Evolutionary conservation across 2,113 vertebrate genomes (phyloP).

Genomic region (Lethenteron camtschaticum): DNA sequence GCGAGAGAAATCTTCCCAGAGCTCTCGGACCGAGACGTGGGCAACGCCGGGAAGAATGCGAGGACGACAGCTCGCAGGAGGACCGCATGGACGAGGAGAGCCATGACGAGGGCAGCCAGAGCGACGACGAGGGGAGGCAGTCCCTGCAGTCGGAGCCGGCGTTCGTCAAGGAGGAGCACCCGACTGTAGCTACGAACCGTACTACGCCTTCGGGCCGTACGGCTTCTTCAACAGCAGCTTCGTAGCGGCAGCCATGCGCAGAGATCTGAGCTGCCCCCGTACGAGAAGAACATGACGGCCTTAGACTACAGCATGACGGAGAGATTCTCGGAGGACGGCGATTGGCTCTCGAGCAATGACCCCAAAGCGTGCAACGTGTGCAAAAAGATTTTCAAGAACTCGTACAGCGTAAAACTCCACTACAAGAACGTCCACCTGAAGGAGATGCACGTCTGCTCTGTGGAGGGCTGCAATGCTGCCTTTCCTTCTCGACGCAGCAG

Average conservation of each 20-base stretch:
- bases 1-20: background rate
- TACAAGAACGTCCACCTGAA: conserved; percentile 99
- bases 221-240: conserved; percentile 3
- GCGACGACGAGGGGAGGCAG: background rate
- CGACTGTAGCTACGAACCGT: conserved; percentile 1
- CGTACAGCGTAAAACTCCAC: conserved; percentile 98
- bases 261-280: conserved; percentile 24
- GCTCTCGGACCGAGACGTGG: background rate
- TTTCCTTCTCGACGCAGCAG: conserved; percentile 93
- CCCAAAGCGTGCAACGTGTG: conserved; percentile 99
- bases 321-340: conserved; percentile 82
- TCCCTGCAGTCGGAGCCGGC: background rate
- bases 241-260: background rate
- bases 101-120: background rate
- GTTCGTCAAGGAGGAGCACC: background rate
- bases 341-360: conserved; percentile 82
- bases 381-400: conserved; percentile 99
- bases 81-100: conserved; percentile 4
- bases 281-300: conserved; percentile 77
- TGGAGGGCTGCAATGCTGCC: conserved; percentile 89
- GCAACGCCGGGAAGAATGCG: background rate
- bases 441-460: conserved; percentile 99
- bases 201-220: background rate
- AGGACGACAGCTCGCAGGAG: background rate
- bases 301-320: conserved; percentile 82